A percentile compares a stretch with the other conserved stretches of the same genome.
Evolutionary conservation across 2,888 invertebrate genomes (phyloP).

Genomic region (Aporophyla nigra): DNA sequence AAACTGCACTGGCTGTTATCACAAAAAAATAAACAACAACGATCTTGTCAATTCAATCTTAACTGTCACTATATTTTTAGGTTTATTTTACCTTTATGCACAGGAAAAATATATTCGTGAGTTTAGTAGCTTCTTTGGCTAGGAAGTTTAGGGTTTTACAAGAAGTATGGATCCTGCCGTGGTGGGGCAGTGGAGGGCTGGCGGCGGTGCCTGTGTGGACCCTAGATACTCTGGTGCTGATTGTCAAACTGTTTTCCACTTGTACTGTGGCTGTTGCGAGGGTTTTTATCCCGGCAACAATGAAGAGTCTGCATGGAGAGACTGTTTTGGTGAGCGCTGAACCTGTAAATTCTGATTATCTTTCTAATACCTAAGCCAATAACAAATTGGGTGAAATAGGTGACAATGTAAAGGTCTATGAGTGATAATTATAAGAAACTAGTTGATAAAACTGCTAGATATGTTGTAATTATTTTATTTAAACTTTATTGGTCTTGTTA

Average conservation of each 20-base stretch:
- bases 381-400: neutral
- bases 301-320: conserved; percentile 87
- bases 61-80: conserved; percentile 68
- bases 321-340: conserved; percentile 81
- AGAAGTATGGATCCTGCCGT: conserved; percentile 86
- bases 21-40: conserved; percentile 24
- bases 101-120: conserved; percentile 82
- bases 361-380: neutral
- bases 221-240: conserved; percentile 81
- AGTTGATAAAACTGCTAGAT: neutral
- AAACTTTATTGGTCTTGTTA: too few species aligned
- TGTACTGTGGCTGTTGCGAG: conserved; percentile 78
- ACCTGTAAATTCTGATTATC: neutral
- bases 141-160: conserved; percentile 84
- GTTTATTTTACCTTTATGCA: conserved; percentile 79
- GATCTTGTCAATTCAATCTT: conserved; percentile 46
- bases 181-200: conserved; percentile 85
- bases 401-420: neutral
- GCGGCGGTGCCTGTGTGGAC: conserved; percentile 83
- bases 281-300: conserved; percentile 81
- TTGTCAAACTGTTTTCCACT: conserved; percentile 83
- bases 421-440: neutral
- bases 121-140: conserved; percentile 79
- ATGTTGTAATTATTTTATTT: too few species aligned
- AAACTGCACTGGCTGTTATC: neutral